Percentiles rank a stretch among this genome's conserved stretches.
Evolutionary conservation across 37 sponge, comb jelly and placozoan genomes (phyloP).

Genomic region (Crambe crambe): DNA sequence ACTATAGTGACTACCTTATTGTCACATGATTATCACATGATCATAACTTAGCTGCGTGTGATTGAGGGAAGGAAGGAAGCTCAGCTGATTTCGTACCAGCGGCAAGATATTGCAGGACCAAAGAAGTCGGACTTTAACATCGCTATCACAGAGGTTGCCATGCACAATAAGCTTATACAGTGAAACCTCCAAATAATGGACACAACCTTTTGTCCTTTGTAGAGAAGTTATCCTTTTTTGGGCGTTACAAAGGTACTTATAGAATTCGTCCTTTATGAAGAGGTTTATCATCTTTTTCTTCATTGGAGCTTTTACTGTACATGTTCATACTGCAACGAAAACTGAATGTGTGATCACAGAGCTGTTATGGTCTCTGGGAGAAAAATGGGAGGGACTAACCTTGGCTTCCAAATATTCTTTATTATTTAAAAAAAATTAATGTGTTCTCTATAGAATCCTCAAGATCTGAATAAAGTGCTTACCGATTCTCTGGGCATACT

Average conservation of each 20-base stretch:
- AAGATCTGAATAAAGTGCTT: conserved; percentile 38
- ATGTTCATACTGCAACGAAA: too few relatives aligned
- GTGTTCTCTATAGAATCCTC: conserved; percentile 7
- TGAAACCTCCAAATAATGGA: background rate
- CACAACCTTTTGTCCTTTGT: too few relatives aligned
- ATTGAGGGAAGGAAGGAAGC: conserved; percentile 25
- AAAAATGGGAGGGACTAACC: too few relatives aligned
- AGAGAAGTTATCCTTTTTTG: background rate
- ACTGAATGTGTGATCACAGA: too few relatives aligned
- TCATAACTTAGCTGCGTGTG: conserved; percentile 49
- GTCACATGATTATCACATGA: background rate
- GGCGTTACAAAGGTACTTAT: background rate
- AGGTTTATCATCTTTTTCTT: too few relatives aligned
- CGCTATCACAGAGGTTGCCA: conserved; percentile 24
- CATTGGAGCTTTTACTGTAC: too few relatives aligned
- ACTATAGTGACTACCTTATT: background rate
- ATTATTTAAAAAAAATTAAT: too few relatives aligned
- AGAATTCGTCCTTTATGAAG: too few relatives aligned
- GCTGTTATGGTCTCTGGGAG: too few relatives aligned
- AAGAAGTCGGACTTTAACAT: conserved; percentile 63
- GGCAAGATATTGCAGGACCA: conserved; percentile 62
- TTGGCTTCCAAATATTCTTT: too few relatives aligned
- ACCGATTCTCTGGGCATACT: conserved; percentile 50
- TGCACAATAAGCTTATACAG: background rate
- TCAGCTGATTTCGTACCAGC: conserved; percentile 68